Evolutionary conservation across 1,140 invertebrate genomes (phyloP), one percentile per base, ranked within the genome.

Genomic region (Habropoda laboriosa): DNA sequence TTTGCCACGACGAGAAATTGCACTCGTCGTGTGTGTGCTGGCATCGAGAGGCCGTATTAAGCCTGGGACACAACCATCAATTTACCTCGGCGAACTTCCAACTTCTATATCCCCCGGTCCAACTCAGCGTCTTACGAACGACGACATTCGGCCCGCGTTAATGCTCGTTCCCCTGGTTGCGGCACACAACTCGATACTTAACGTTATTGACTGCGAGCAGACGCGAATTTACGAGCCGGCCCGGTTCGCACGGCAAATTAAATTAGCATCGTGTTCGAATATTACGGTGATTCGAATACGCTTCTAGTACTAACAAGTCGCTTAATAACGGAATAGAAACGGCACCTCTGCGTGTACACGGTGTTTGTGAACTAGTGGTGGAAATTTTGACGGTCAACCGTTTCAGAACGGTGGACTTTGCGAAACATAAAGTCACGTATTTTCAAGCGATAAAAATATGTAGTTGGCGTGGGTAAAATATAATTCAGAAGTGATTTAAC

Each of bases 1-100:
- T 80, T 66, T 47, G 38, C 60, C 61, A 67, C 35, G 12, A 3
- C 79, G 49, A 35, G 66, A 86, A 68, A 86, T 71, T 79, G 42
- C 79, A 79, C 74, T 68, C 79, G 81, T 63, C 35, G 30, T 76
- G 73, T 61, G 49, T 53, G 55, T n/a, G n/a, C n/a, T 42, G 40
- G 51, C 30, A 49, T 79, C 74, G 67, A 60, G n/a, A n/a, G n/a
- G 51, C 57, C 67, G 45, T 81, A 81, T 85, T 86, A 78, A 86
- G 49, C 57, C 45, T 38, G 70, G 53, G 70, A 77, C 49, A 66
- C 53, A 66, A 84, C 78, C 83, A 64, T 75, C 79, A 79, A 86
- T 86, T 85, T 81, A 60, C 24, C 24, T 7, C 24, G 32, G 49
- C 71, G 45, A 27, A n/a, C n/a, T 49, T 73, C 47, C 51, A 49